These are phyloP conservation scores for Syritta pipiens DNA, from an alignment of 2,888 invertebrate genomes.

Conservation along the genomic window DNA sequence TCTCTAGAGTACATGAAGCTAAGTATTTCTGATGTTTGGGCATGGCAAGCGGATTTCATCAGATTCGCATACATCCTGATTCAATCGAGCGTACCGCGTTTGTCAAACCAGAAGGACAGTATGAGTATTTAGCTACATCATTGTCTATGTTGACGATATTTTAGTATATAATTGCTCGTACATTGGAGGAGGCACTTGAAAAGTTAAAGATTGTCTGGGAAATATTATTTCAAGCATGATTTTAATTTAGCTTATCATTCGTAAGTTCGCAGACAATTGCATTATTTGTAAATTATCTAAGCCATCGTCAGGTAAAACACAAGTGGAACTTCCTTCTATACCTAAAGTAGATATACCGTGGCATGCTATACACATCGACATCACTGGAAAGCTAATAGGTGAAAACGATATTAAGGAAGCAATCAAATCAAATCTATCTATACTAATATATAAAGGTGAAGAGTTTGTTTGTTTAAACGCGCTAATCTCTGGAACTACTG, in stretches of 20 bases:
- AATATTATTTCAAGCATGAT: no score
- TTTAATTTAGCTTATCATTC: no score
- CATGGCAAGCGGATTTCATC: conserved; percentile 27
- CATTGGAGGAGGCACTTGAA: no score
- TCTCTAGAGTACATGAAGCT: conserved; percentile 9
- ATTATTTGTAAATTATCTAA: conserved; percentile 7
- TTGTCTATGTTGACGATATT: no score
- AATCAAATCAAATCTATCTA: no score
- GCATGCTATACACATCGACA: conserved; percentile 14
- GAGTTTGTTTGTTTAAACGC: no score
- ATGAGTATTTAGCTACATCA: conserved; percentile 18
- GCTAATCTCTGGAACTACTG: no score
- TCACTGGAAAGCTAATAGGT: not conserved
- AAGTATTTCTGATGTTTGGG: conserved; percentile 9
- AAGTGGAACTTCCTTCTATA: conserved; percentile 9
- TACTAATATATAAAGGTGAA: no score
- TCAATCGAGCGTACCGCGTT: conserved; percentile 29
- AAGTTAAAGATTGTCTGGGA: no score
- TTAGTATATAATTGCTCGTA: no score
- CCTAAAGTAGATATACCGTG: conserved; percentile 9
- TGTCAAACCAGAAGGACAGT: conserved; percentile 17
- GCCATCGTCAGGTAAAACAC: conserved; percentile 10
- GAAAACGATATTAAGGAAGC: not conserved
- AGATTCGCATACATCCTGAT: conserved; percentile 19
- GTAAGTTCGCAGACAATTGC: conserved; percentile 21